phyloP scores from a whole-genome alignment of 2,888 invertebrate species.

The Amphipoea oculea region DNA sequence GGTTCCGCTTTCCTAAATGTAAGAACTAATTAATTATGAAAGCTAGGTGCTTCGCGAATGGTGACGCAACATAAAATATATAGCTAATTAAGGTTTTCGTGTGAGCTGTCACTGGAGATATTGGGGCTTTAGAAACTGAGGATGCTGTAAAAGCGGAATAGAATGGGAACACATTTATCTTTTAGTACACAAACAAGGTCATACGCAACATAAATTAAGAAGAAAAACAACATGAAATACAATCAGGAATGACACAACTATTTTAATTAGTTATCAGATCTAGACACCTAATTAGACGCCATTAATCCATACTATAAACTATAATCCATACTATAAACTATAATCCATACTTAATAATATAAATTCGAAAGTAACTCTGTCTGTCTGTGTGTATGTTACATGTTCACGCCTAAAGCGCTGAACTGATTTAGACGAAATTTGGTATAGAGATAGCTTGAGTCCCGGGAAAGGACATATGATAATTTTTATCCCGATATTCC shows the following conservation, averaged over 20 bases:
- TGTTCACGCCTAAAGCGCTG: too few relatives aligned
- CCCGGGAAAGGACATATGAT: too few relatives aligned
- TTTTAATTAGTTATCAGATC: background rate
- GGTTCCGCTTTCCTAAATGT: background rate
- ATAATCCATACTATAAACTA: too few relatives aligned
- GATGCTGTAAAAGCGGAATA: background rate
- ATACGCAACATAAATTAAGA: background rate
- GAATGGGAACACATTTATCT: background rate
- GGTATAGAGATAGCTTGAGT: too few relatives aligned
- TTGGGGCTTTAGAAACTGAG: constrained; percentile 19
- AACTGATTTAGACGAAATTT: too few relatives aligned
- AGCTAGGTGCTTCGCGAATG: constrained; percentile 10
- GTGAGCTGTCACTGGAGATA: constrained; percentile 31
- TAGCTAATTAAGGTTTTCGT: constrained; percentile 50
- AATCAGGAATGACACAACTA: background rate
- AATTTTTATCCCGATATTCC: too few relatives aligned
- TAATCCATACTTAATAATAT: too few relatives aligned
- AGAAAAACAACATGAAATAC: background rate
- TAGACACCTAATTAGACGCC: too few relatives aligned
- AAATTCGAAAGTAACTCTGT: too few relatives aligned
- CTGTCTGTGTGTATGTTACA: too few relatives aligned
- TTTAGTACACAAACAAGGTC: background rate
- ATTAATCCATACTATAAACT: too few relatives aligned
- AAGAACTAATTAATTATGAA: constrained; percentile 57
- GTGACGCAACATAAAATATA: constrained; percentile 35